A percentile compares a stretch with the other conserved stretches of the same genome.
These are phyloP conservation scores for Conops quadrifasciatus DNA, from an alignment of 2,888 invertebrate genomes.

Conservation along the genomic window DNA sequence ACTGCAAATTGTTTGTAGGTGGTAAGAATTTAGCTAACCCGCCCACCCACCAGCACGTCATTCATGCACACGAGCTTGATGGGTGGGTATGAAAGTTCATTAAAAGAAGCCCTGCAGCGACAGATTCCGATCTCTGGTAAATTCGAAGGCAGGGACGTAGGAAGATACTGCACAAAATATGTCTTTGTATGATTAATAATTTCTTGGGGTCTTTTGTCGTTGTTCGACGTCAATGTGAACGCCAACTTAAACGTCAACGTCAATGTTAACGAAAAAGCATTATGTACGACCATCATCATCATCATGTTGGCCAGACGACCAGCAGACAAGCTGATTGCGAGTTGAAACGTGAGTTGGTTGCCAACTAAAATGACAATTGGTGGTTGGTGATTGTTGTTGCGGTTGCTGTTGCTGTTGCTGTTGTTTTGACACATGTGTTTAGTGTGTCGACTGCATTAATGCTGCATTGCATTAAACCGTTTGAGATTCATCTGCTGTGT, in stretches of 20 bases:
- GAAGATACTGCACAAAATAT: too few species aligned
- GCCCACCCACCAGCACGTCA: too few species aligned
- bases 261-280: background rate
- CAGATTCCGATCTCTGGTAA: too few species aligned
- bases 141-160: too few species aligned
- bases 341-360: conserved; percentile 1
- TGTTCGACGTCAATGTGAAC: background rate
- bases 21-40: too few species aligned
- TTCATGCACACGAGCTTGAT: background rate
- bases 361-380: conserved; percentile 10
- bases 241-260: background rate
- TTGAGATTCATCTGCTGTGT: background rate
- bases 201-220: background rate
- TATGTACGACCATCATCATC: background rate
- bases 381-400: background rate
- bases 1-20: too few species aligned
- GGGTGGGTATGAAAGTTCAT: background rate
- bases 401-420: background rate
- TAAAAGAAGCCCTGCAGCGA: background rate
- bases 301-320: background rate
- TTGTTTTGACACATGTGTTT: background rate
- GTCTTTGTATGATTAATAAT: background rate
- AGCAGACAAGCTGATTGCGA: conserved; percentile 21
- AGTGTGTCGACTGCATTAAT: background rate
- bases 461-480: background rate